phyloP scores from a whole-genome alignment of 2,797 vertebrate genomes.

The Coracias cyanogaster region DNA sequence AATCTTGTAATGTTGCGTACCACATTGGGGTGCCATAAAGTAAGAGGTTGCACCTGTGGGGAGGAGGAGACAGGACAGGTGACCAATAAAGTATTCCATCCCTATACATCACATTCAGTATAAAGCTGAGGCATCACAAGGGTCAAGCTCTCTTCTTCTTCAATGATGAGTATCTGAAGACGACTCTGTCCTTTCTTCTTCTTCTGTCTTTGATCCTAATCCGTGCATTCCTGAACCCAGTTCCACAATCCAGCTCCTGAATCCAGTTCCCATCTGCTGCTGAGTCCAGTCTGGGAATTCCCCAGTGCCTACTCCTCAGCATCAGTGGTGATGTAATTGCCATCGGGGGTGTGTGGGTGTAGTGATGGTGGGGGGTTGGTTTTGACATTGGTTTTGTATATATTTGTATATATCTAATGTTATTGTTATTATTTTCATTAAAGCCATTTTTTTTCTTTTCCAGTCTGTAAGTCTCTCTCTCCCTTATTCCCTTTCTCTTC shows the following conservation, averaged over 20 bases:
- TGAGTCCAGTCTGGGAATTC: not conserved
- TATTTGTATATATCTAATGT: not conserved
- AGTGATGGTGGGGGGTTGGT: not conserved
- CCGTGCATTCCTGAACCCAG: not conserved
- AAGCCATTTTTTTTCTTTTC: not conserved
- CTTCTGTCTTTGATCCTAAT: not conserved
- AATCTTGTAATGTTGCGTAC: not conserved
- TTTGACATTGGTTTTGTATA: not conserved
- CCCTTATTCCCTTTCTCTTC: not conserved
- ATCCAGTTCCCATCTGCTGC: not conserved
- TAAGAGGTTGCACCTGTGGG: not conserved
- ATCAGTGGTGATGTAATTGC: not conserved
- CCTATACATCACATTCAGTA: not conserved
- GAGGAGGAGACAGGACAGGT: not conserved
- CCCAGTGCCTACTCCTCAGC: not conserved
- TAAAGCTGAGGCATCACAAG: not conserved
- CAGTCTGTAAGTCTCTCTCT: not conserved
- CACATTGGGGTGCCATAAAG: not conserved
- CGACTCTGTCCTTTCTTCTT: not conserved
- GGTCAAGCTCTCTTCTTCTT: not conserved
- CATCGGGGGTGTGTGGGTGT: not conserved
- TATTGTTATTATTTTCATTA: not conserved
- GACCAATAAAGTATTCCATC: not conserved
- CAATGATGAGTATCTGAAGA: not conserved
- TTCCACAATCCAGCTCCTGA: not conserved